These are phyloP conservation scores for Agriotes lineatus DNA, from an alignment of 2,888 invertebrate species.

Conservation along the genomic window DNA sequence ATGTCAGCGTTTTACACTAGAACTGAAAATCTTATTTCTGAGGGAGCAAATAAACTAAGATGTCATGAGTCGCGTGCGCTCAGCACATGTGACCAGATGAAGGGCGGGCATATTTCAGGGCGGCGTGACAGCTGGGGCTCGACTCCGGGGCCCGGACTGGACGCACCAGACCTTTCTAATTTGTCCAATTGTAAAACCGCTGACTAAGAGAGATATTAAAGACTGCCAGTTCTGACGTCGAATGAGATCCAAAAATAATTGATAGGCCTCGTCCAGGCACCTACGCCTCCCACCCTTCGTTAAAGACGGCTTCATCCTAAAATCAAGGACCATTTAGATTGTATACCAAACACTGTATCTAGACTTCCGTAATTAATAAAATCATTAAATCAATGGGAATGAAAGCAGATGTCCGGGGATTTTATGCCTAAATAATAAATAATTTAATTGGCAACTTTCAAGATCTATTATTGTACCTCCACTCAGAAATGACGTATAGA, in stretches of 20 bases:
- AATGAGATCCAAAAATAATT: constrained; percentile 12
- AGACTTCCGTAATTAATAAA: too few species aligned
- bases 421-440: too few species aligned
- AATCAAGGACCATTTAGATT: too few species aligned
- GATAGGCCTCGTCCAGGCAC: not conserved
- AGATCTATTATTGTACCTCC: too few species aligned
- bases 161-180: constrained; percentile 46
- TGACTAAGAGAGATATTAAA: constrained; percentile 42
- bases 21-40: constrained; percentile 35
- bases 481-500: too few species aligned
- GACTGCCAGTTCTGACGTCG: constrained; percentile 24
- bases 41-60: constrained; percentile 43
- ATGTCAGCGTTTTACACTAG: constrained; percentile 18
- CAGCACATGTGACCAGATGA: constrained; percentile 44
- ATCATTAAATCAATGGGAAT: too few species aligned
- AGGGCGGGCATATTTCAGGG: constrained; percentile 40
- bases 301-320: too few species aligned
- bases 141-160: constrained; percentile 32
- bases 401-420: too few species aligned
- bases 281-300: too few species aligned
- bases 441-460: too few species aligned
- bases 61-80: constrained; percentile 42
- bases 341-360: too few species aligned
- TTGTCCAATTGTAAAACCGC: constrained; percentile 48
- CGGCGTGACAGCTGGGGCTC: constrained; percentile 40